These are phyloP conservation scores for Epizoanthus ramosus DNA, from an alignment of 92 coral and sea anemone species.

Conservation along the genomic window DNA sequence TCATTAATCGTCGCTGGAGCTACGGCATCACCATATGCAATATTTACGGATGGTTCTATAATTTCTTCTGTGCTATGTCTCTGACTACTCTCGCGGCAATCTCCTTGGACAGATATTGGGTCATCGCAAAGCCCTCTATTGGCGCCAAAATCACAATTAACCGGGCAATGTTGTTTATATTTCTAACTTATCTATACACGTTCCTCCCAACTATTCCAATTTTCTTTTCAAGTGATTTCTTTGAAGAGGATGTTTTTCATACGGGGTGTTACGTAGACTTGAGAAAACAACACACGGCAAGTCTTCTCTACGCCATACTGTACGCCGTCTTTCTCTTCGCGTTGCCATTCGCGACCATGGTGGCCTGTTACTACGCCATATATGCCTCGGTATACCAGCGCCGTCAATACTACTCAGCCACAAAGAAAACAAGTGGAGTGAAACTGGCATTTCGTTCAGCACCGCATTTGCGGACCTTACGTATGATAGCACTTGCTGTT, in stretches of 20 bases:
- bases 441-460: conserved; percentile 43
- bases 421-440: conserved; percentile 44
- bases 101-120: conserved; percentile 89
- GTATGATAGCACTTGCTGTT: conserved; percentile 79
- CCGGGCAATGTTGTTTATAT: conserved; percentile 67
- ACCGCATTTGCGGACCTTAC: conserved; percentile 80
- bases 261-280: conserved; percentile 84
- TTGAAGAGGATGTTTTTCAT: conserved; percentile 73
- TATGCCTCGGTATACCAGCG: conserved; percentile 69
- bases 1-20: conserved; percentile 67
- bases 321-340: conserved; percentile 68
- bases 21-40: conserved; percentile 64
- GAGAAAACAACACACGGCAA: conserved; percentile 34
- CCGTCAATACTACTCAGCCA: conserved; percentile 43
- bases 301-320: conserved; percentile 62
- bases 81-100: conserved; percentile 83
- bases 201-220: conserved; percentile 70
- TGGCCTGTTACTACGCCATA: conserved; percentile 71
- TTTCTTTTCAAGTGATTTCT: conserved; percentile 62
- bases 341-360: conserved; percentile 76
- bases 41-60: conserved; percentile 70
- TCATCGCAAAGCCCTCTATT: conserved; percentile 76
- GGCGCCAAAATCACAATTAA: conserved; percentile 71
- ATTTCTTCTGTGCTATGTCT: conserved; percentile 74
- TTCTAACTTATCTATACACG: conserved; percentile 69